Evolutionary conservation across 2,888 invertebrate genomes (phyloP).

Genomic region (Drosophila emarginata): DNA sequence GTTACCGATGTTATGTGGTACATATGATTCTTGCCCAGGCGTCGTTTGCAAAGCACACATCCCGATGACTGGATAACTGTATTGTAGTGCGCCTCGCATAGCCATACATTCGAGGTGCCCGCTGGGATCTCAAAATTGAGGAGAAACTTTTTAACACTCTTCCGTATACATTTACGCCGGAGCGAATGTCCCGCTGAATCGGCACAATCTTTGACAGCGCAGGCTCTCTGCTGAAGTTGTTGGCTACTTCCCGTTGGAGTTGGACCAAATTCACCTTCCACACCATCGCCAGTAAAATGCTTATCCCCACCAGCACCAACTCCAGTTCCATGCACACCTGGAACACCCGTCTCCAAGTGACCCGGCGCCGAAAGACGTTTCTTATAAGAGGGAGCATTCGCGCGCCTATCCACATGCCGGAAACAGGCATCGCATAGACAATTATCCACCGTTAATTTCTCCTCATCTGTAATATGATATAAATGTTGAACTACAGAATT

Average conservation of each 20-base stretch:
- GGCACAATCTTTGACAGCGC: slow-evolving; percentile 87
- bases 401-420: slow-evolving; percentile 92
- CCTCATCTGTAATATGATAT: slow-evolving; percentile 85
- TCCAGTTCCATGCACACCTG: background rate
- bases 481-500: background rate
- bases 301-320: slow-evolving; percentile 44
- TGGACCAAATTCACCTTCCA: slow-evolving; percentile 35
- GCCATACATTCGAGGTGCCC: slow-evolving; percentile 84
- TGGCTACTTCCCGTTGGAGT: slow-evolving; percentile 10
- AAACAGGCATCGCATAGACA: slow-evolving; percentile 95
- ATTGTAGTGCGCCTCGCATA: slow-evolving; percentile 88
- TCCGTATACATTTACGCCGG: slow-evolving; percentile 88
- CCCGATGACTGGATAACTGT: slow-evolving; percentile 88
- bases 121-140: slow-evolving; percentile 86
- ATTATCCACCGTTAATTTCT: slow-evolving; percentile 91
- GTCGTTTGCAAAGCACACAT: slow-evolving; percentile 90
- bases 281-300: slow-evolving; percentile 41
- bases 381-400: slow-evolving; percentile 88
- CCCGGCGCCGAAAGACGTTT: slow-evolving; percentile 83
- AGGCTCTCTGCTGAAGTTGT: slow-evolving; percentile 73
- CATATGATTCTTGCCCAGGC: slow-evolving; percentile 89
- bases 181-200: slow-evolving; percentile 86
- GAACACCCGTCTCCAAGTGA: slow-evolving; percentile 59
- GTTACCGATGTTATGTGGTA: slow-evolving; percentile 86
- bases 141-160: slow-evolving; percentile 87